Conservation (phyloP, 2,888 invertebrate genomes). For the Andricus quercusramuli region DNA sequence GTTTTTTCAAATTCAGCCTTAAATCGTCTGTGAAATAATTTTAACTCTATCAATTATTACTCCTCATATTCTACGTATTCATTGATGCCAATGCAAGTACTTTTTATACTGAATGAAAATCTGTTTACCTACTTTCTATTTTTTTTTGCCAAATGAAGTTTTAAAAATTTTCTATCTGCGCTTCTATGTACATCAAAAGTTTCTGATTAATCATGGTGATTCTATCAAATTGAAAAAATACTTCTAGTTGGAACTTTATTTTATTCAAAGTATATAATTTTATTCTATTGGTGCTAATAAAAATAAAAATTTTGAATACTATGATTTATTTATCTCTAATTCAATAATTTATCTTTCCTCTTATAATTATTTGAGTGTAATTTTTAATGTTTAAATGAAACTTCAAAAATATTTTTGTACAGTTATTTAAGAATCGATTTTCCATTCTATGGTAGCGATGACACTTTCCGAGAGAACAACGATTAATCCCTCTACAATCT, state of each 20-base stretch:
- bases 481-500: conserved; percentile 8
- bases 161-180: too few species aligned
- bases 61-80: not conserved
- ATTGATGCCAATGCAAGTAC: not conserved
- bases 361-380: too few species aligned
- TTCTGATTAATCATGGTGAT: not conserved
- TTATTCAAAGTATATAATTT: not conserved
- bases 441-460: not conserved
- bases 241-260: not conserved
- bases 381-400: not conserved
- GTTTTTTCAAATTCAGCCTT: not conserved
- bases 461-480: conserved; percentile 8
- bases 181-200: too few species aligned
- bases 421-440: not conserved
- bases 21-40: not conserved
- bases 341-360: too few species aligned
- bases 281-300: not conserved
- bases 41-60: not conserved
- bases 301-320: too few species aligned
- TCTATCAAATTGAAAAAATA: not conserved
- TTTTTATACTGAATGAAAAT: not conserved
- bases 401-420: not conserved
- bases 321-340: too few species aligned
- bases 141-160: too few species aligned
- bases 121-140: not conserved